Base-by-base conservation (phyloP, 2,113 vertebrate genomes). In the Gadus macrocephalus region DNA sequence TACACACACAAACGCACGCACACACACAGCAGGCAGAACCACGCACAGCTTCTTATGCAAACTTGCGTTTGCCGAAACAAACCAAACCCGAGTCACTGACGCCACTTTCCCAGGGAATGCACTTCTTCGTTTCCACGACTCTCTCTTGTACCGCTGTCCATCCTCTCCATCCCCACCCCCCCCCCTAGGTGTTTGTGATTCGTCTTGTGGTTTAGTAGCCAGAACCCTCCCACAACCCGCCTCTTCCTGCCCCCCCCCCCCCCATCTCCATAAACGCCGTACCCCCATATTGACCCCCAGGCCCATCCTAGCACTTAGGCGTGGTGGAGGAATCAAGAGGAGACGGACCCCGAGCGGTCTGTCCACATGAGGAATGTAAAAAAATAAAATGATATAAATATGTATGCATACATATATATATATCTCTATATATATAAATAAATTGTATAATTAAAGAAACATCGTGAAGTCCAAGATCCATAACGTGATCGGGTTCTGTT, bases 341-440 rank as follows among this genome's bases (percentile, higher is more conserved):
- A 4, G 80, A 83, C 81, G 82, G 25, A 83, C 86, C 81, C 80
- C 69, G 69, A 74, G 84, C 84, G 83, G 80, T 73, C 74, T 80
- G 81, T 87, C 83, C 75, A 79, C 68, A 78, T n/a, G 85, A 86
- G 85, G 87, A 89, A 90, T 90, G 89, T 90, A 86, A 86, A 70
- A 70, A 83, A 70, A 83, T 81, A 86, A 84, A 73, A 25, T n/a
- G 2, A 35, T 35, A 35, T 35, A 35, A 35, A 35, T 35, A 35
- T 35, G 6, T 35, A 4, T 35, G 6, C 31, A 35, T 35, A 35
- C 31, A 68, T 38, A 62, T 14, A 58, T n/a, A 58, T n/a, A 17
- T 3, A 58, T 17, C n/a, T 58, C n/a, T 17, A 16, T 15, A 56
- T 5, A 56, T 25, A 25, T 25, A 25, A 56, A 67, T 77, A 84